phyloP scores from a whole-genome alignment of 2,797 vertebrate genomes.

The Pseudomugil gertrudae region DNA sequence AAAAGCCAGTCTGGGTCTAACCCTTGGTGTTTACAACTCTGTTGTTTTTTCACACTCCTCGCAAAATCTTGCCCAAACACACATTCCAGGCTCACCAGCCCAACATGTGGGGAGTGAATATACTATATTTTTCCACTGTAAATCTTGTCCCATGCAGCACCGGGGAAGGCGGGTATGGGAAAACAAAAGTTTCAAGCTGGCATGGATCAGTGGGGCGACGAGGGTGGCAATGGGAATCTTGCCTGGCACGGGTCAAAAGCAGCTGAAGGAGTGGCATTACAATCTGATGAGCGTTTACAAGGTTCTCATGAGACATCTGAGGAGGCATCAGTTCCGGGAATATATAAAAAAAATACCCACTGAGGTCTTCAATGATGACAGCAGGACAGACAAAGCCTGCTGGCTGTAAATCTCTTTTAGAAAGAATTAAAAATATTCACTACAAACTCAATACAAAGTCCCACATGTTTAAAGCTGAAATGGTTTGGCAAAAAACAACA shows the following conservation, averaged over 20 bases:
- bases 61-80: slow-evolving; percentile 76
- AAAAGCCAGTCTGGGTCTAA: slow-evolving; percentile 74
- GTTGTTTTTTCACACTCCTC: slow-evolving; percentile 83
- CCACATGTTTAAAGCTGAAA: slow-evolving; percentile 45
- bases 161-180: slow-evolving; percentile 38
- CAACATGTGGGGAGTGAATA: slow-evolving; percentile 69
- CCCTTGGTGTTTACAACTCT: slow-evolving; percentile 77
- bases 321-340: slow-evolving; percentile 29
- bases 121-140: slow-evolving; percentile 82
- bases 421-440: slow-evolving; percentile 43
- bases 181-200: slow-evolving; percentile 63
- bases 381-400: slow-evolving; percentile 15
- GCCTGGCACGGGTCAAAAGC: slow-evolving; percentile 52
- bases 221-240: slow-evolving; percentile 48
- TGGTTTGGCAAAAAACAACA: slow-evolving; percentile 25
- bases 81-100: slow-evolving; percentile 80
- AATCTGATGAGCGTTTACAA: slow-evolving; percentile 47
- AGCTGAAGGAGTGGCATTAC: slow-evolving; percentile 49
- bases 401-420: slow-evolving; percentile 30
- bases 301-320: slow-evolving; percentile 26
- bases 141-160: slow-evolving; percentile 70
- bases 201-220: slow-evolving; percentile 46
- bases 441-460: slow-evolving; percentile 28
- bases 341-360: slow-evolving; percentile 10
- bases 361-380: slow-evolving; percentile 10